These are phyloP conservation scores for Peromyscus maniculatus DNA, from an alignment of 2,113 vertebrate genomes.

Conservation along the genomic window DNA sequence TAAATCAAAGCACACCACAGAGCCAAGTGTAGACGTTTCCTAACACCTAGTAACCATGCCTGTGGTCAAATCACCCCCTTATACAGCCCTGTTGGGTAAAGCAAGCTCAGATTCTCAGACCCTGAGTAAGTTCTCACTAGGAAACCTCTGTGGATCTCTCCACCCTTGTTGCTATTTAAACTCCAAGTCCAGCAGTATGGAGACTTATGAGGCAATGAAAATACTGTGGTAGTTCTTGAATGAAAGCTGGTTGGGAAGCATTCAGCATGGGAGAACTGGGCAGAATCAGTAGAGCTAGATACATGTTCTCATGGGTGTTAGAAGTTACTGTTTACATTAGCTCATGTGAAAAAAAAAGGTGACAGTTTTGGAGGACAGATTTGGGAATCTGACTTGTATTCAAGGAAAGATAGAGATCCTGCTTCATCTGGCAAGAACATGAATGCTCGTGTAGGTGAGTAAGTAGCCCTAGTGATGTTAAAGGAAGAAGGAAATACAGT, in stretches of 20 bases:
- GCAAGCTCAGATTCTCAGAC: too few species aligned
- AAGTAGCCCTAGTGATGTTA: background rate
- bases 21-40: too few species aligned
- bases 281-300: background rate
- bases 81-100: too few species aligned
- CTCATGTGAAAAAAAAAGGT: constrained; percentile 27
- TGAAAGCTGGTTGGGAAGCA: constrained; percentile 10
- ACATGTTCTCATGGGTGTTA: background rate
- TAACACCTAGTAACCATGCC: too few species aligned
- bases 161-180: background rate
- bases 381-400: constrained; percentile 39
- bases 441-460: background rate
- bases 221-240: constrained; percentile 7
- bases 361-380: background rate
- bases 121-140: too few species aligned
- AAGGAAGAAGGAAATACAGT: background rate
- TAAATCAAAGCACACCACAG: too few species aligned
- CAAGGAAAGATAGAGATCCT: background rate
- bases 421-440: background rate
- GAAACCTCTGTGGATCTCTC: too few species aligned
- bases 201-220: constrained; percentile 39
- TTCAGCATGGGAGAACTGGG: background rate
- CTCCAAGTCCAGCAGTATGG: background rate
- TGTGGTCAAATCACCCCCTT: too few species aligned
- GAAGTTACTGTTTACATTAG: constrained; percentile 2